Base-by-base conservation (phyloP, 2,113 vertebrate genomes). In the Rhegmatorhina hoffmannsi region DNA sequence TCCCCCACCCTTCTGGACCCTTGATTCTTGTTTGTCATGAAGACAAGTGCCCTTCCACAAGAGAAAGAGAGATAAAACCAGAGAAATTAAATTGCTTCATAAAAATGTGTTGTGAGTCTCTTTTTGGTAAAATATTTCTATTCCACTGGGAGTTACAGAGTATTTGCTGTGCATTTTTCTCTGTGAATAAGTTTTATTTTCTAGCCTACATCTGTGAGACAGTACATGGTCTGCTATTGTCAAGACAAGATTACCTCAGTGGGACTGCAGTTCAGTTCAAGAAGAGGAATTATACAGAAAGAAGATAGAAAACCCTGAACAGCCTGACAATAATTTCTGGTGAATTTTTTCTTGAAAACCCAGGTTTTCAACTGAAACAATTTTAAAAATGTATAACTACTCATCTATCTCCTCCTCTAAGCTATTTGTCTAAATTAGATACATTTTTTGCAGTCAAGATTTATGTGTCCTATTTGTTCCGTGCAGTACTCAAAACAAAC, bases 1-100 rank as follows among this genome's bases (percentile, higher is more conserved):
- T 60, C 31, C 52, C 60, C 53, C 46, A 95, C 70, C n/a, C 66
- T 91, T 87, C 89, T 82, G 94, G 56, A 68, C 94, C 83, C 83
- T 94, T 90, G 63, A 67, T 84, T 72, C 92, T 79, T 89, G 8
- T 86, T 84, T 93, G 83, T 72, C 79, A 63, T 38, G 17, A 13
- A 70, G 43, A 63, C 55, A 63, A 62, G 25, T 67, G 59, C 80
- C 85, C 59, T 90, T 90, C 67, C 31, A 59, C 31, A 88, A 59
- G 20, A 25, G 34, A 63, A 93, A 94, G 63, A 59, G 20, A 88
- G 83, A 38, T 38, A 70, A 93, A 92, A 63, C 63, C 29, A 69
- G 18, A 74, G 72, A 94, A 90, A 94, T 52, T 0, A 66, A 94
- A 86, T 34, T 77, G 23, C 33, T 56, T 50, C 55, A 34, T 93